Evolutionary conservation across 2,888 invertebrate species (phyloP).

Genomic region (Siphonodentalium dalli): DNA sequence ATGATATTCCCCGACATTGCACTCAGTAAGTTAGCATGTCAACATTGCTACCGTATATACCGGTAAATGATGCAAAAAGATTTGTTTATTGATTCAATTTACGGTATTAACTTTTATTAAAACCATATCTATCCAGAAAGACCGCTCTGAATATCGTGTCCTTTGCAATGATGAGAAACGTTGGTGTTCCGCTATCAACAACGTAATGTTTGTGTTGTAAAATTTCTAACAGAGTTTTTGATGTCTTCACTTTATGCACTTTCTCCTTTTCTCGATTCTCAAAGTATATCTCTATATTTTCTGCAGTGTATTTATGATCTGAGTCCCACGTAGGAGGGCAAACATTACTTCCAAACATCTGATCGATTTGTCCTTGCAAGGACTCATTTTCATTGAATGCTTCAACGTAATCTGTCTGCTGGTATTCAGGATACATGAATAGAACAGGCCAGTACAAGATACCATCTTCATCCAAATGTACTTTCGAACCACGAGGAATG

Average conservation of each 20-base stretch:
- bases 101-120: too few relatives aligned
- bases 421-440: conserved; percentile 87
- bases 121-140: too few relatives aligned
- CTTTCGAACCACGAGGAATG: conserved; percentile 56
- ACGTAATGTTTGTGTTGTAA: conserved; percentile 49
- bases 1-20: too few relatives aligned
- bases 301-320: conserved; percentile 44
- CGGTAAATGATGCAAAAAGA: too few relatives aligned
- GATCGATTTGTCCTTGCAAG: conserved; percentile 43
- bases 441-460: conserved; percentile 84
- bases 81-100: too few relatives aligned
- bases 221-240: conserved; percentile 38
- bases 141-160: too few relatives aligned
- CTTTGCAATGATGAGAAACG: conserved; percentile 48
- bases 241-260: conserved; percentile 40
- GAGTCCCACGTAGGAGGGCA: conserved; percentile 46
- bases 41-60: too few relatives aligned
- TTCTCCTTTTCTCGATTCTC: conserved; percentile 48
- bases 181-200: conserved; percentile 50
- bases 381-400: conserved; percentile 76
- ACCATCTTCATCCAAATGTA: conserved; percentile 66
- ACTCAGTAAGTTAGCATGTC: too few relatives aligned
- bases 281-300: conserved; percentile 50
- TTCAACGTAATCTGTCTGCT: conserved; percentile 86
- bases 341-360: conserved; percentile 48